Evolutionary conservation across 1,140 invertebrate species (phyloP), one percentile per base, ranked within the genome.

Genomic region (Leptoteleia sp.): DNA sequence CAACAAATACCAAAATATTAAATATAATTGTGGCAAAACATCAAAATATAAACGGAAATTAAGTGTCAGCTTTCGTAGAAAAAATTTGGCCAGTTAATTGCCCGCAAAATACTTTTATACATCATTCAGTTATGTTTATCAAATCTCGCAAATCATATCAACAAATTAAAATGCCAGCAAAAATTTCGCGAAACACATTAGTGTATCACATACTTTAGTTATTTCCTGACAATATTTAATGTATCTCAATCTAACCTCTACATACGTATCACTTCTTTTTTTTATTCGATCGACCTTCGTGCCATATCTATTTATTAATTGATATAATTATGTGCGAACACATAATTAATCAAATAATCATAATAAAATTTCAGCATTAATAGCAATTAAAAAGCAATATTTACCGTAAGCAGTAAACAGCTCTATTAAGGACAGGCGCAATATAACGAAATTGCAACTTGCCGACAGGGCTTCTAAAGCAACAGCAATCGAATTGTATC

Each of bases 371-470:
- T 12, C 5, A 16, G 47, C 47, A 72, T 62, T 43, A 62, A 38
- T 45, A 62, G 47, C n/a, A 33, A 54, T 6, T 27, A 22, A 37
- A 31, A 6, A 9, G 11, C 13, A 38, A 62, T 62, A 62, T 54
- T 72, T 72, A 72, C 68, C 55, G 37, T 47, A 27, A 62, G 19
- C 57, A 45, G 40, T 61, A 45, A 65, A 50, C 70, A 73, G 61
- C 70, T 42, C 59, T 64, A 29, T 72, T 73, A n/a, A n/a, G n/a
- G n/a, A n/a, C n/a, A n/a, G n/a, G n/a, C n/a, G n/a, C n/a, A n/a
- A n/a, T n/a, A n/a, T n/a, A n/a, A n/a, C n/a, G n/a, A n/a, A n/a
- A n/a, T n/a, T n/a, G n/a, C n/a, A n/a, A n/a, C n/a, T n/a, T n/a
- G n/a, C n/a, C n/a, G n/a, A n/a, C n/a, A n/a, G n/a, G n/a, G n/a